Base-by-base conservation (phyloP, 2,888 invertebrate genomes). In the Lagria hirta region DNA sequence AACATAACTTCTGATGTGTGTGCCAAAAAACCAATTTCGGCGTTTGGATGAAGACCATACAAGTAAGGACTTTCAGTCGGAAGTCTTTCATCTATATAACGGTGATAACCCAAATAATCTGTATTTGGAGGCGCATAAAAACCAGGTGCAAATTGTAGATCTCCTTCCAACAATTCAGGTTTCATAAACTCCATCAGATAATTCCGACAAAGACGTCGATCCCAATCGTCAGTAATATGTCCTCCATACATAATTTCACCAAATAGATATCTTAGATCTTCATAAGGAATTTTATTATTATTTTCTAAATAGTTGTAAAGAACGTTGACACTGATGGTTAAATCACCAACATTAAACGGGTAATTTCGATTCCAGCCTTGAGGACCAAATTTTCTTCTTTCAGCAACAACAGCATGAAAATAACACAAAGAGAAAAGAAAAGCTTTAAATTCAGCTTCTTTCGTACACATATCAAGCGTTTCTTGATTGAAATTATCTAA, bases 161-260 rank as follows among this genome's bases (percentile, higher is more conserved):
- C 95, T 10, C 91, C 92, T 55, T 95, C 94, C 43, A 92, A 81
- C 67, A 95, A 76, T 63, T 92, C 90, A 0, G 88, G 80, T 62
- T 88, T 85, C 82, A 96, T 86, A 67, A 88, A 94, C 64, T 91
- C 93, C 54, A 88, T 78, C 27, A 96, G 74, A 71, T 89, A 92
- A 1, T 86, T 88, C 34, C 85, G 79, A 63, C 95, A 96, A 2
- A 96, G 77, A 21, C 89, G 76, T 28, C 95, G 75, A 69, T 96
- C 95, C 92, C 94, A 95, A 69, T 96, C 95, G 64, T 96, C 95
- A 0, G 95, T 95, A 59, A 96, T 95, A 65, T 96, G 96, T 0
- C 96, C 96, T 1, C 95, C 95, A 64, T 96, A 96, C 95, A 96
- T 95, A 57, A 96, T 96, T 74, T 96, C 95, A 0, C 95, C 96